Evolutionary conservation across 2,888 invertebrate genomes (phyloP).

Genomic region (Leptopterna dolabrata): DNA sequence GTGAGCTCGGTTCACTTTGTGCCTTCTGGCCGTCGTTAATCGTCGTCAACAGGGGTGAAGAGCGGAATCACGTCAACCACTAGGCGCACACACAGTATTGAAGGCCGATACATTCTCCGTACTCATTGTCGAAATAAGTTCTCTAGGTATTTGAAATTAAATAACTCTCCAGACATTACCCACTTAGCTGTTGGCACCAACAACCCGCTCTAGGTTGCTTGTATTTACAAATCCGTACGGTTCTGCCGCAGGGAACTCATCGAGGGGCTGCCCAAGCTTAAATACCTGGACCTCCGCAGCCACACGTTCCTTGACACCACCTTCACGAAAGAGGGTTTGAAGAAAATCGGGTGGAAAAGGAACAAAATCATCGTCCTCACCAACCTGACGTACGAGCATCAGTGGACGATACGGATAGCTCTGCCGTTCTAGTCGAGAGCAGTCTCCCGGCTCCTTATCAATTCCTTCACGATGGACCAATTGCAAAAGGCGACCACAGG

Average conservation of each 20-base stretch:
- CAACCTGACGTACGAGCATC: not conserved
- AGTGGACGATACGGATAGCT: not conserved
- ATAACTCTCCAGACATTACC: no score
- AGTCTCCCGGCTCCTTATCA: not conserved
- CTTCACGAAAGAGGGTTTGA: not conserved
- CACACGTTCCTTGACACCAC: not conserved
- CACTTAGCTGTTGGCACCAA: no score
- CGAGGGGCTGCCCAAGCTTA: constrained; percentile 18
- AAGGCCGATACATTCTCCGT: no score
- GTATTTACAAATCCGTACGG: no score
- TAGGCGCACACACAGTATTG: no score
- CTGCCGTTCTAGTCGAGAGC: not conserved
- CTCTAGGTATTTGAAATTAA: no score
- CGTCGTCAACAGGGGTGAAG: no score
- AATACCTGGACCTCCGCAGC: constrained; percentile 13
- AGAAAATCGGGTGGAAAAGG: not conserved
- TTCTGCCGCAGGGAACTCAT: constrained; percentile 12
- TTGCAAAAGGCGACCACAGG: not conserved
- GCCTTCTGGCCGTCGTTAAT: no score
- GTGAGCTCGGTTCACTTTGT: no score
- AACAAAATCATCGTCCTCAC: constrained; percentile 28
- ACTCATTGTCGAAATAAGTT: no score
- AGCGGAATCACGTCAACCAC: no score
- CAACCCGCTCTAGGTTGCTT: no score
- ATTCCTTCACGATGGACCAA: not conserved